These are phyloP conservation scores for Amphimallon solstitiale DNA, from an alignment of 2,888 invertebrate genomes.

Conservation along the genomic window DNA sequence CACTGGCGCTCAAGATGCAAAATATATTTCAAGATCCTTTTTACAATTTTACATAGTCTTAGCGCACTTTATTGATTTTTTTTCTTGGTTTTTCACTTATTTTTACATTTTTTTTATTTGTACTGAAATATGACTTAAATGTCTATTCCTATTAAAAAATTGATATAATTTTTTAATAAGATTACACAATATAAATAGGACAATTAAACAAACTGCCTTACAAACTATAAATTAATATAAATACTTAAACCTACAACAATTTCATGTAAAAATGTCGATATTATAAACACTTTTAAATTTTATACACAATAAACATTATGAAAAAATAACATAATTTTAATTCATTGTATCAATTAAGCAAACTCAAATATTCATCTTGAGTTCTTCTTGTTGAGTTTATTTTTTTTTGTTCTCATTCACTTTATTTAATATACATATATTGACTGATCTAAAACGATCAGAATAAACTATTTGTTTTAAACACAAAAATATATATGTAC, in stretches of 20 bases:
- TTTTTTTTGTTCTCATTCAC: not conserved
- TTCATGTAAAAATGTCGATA: conserved; percentile 47
- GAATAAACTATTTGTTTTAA: conserved; percentile 47
- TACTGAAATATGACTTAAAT: conserved; percentile 59
- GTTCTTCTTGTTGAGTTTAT: conserved; percentile 21
- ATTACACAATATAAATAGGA: conserved; percentile 57
- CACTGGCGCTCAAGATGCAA: conserved; percentile 59
- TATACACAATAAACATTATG: conserved; percentile 38
- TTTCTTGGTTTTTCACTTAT: conserved; percentile 55
- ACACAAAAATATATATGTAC: conserved; percentile 47
- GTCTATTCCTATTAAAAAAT: conserved; percentile 60
- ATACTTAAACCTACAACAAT: conserved; percentile 57
- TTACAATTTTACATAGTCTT: conserved; percentile 56
- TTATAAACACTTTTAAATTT: conserved; percentile 42
- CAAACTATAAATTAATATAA: conserved; percentile 59
- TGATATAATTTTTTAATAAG: conserved; percentile 56
- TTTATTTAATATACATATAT: conserved; percentile 17
- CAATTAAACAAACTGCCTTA: conserved; percentile 54
- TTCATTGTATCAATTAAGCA: conserved; percentile 33
- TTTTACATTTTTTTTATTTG: conserved; percentile 57
- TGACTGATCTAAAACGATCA: conserved; percentile 48
- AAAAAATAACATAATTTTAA: conserved; percentile 38
- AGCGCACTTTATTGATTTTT: conserved; percentile 56
- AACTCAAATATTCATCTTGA: conserved; percentile 24
- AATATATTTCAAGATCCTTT: conserved; percentile 59